Base-by-base conservation (phyloP, 2,888 invertebrate species). In the Podabrus alpinus region DNA sequence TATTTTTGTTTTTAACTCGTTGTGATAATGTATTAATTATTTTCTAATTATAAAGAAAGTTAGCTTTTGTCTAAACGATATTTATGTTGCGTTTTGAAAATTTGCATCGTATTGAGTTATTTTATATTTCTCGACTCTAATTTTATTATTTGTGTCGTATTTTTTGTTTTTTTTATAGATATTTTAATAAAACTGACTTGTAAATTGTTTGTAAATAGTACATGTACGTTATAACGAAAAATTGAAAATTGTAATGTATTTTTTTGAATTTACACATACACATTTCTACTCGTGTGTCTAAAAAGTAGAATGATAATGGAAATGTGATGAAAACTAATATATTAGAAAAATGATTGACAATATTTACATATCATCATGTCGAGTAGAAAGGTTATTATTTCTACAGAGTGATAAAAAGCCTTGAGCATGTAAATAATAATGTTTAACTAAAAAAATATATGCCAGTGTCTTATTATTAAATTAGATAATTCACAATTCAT, bases 301-400 rank as follows among this genome's bases (percentile, higher is more conserved):
- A 61, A 68, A 64, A 73, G 70, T 68, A 68, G 73, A 73, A 73
- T 73, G 70, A 71, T 73, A 73, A 64, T 66, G 72, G 64, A 80
- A 79, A 79, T 85, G 84, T 83, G 84, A 84, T 83, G 81, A 81
- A 85, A 86, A 84, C 80, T 81, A 80, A 81, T 64, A 19, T 64
- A 64, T 19, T 45, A 16, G 62, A 64, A 64, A 64, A 64, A 64
- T 78, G 82, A 84, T 84, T 85, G 86, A 86, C 86, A 86, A 86
- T 87, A 86, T 86, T 82, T 82, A 86, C 86, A 87, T 87, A 87
- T 87, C 86, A 86, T 82, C 83, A 81, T 81, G 82, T 79, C 81
- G 73, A 80, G 82, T 83, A 83, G 83, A 81, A 83, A 79, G 73
- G 72, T 68, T 77, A 77, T 75, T 72, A 79, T 79, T 83, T 85